Evolutionary conservation across 2,888 invertebrate genomes (phyloP).

Genomic region (Callyntrura sp.): DNA sequence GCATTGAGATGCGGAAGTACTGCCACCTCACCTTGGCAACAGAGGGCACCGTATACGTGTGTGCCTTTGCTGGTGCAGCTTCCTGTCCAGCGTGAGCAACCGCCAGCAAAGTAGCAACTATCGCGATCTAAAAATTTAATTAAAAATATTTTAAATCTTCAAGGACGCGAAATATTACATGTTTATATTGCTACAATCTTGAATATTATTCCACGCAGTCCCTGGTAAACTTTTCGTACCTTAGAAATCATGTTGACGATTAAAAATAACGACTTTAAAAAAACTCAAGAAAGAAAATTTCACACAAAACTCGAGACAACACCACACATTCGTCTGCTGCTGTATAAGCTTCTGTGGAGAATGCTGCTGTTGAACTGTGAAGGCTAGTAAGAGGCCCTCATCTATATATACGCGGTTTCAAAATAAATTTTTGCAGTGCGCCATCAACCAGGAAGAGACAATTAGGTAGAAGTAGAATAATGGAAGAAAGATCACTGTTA

Average conservation of each 20-base stretch:
- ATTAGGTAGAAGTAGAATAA: constrained; percentile 58
- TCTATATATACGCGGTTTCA: constrained; percentile 70
- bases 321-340: constrained; percentile 24
- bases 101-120: constrained; percentile 80
- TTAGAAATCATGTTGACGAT: constrained; percentile 66
- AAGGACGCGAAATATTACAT: constrained; percentile 3
- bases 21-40: constrained; percentile 81
- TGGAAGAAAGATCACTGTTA: constrained; percentile 71
- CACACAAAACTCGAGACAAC: constrained; percentile 13
- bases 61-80: constrained; percentile 83
- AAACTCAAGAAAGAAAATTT: constrained; percentile 32
- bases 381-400: constrained; percentile 64
- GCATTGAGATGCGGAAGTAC: neutral
- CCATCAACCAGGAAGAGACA: constrained; percentile 73
- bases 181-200: no score
- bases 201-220: neutral
- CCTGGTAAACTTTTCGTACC: constrained; percentile 32
- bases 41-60: constrained; percentile 82
- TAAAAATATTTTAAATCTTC: constrained; percentile 9
- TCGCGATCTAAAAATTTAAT: constrained; percentile 73
- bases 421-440: constrained; percentile 47
- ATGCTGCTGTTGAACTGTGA: constrained; percentile 65
- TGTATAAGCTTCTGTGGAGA: constrained; percentile 39
- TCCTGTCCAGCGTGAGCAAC: constrained; percentile 82
- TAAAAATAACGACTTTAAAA: neutral